Percentiles rank a stretch among this genome's conserved stretches.
Evolutionary conservation across 2,888 invertebrate genomes (phyloP).

Genomic region (Liodrosophila aerea): DNA sequence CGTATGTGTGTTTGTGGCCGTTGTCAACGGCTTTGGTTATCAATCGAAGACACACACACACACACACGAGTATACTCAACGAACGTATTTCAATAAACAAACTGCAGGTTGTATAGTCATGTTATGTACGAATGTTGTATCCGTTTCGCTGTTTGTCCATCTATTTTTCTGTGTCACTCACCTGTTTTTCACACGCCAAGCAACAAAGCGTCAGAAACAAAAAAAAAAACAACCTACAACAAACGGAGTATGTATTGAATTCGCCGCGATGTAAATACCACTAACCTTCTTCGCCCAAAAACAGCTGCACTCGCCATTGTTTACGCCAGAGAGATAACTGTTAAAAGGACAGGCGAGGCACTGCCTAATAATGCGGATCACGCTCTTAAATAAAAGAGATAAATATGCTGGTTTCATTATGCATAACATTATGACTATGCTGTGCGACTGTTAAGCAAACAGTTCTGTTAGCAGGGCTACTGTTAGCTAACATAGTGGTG

Average conservation of each 20-base stretch:
- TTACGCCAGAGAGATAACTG: slow-evolving; percentile 28
- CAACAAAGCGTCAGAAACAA: slow-evolving; percentile 31
- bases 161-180: slow-evolving; percentile 65
- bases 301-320: slow-evolving; percentile 50
- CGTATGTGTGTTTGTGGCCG: slow-evolving; percentile 23
- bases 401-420: too few relatives aligned
- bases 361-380: slow-evolving; percentile 7
- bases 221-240: slow-evolving; percentile 32
- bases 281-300: slow-evolving; percentile 12
- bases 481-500: slow-evolving; percentile 33
- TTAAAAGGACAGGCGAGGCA: slow-evolving; percentile 12
- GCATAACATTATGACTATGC: too few relatives aligned
- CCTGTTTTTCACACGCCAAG: slow-evolving; percentile 58
- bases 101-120: slow-evolving; percentile 20
- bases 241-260: slow-evolving; percentile 32
- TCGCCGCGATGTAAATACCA: slow-evolving; percentile 40
- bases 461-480: background rate
- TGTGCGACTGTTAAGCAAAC: background rate
- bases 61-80: slow-evolving; percentile 6
- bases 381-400: too few relatives aligned
- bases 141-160: slow-evolving; percentile 47
- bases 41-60: slow-evolving; percentile 42
- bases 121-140: slow-evolving; percentile 32
- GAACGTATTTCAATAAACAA: slow-evolving; percentile 32
- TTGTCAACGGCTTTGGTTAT: slow-evolving; percentile 71